phyloP scores from a whole-genome alignment of 2,113 vertebrate genomes.

The Grantiella picta region DNA sequence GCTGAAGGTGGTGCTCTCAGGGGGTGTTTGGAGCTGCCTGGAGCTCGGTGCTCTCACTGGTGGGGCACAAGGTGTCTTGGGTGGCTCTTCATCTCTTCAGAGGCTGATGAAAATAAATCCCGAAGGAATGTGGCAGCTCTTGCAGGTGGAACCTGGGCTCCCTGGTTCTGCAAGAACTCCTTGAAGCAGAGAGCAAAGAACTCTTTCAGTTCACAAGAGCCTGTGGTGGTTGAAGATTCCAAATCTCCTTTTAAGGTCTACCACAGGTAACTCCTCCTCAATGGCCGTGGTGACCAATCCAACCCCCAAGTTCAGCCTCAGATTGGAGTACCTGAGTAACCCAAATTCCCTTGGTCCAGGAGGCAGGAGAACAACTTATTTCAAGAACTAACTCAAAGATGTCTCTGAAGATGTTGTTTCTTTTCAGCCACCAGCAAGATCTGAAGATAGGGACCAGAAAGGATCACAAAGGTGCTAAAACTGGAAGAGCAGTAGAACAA shows the following conservation, averaged over 20 bases:
- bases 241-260: neutral
- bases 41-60: neutral
- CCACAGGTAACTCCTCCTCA: neutral
- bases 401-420: neutral
- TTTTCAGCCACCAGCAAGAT: neutral
- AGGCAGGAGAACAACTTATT: neutral
- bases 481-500: neutral
- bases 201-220: neutral
- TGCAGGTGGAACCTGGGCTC: neutral
- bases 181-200: neutral
- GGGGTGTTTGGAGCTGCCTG: neutral
- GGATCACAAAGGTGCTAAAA: neutral
- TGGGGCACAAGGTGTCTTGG: rapidly evolving
- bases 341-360: neutral
- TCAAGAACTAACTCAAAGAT: neutral
- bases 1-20: neutral
- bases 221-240: neutral
- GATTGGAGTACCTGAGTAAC: rapidly evolving
- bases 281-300: neutral
- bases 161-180: neutral
- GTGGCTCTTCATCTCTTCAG: neutral
- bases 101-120: neutral
- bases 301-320: rapidly evolving
- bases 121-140: neutral
- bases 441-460: neutral